Base-by-base conservation (phyloP, 2,797 vertebrate species). In the Alectoris magna region DNA sequence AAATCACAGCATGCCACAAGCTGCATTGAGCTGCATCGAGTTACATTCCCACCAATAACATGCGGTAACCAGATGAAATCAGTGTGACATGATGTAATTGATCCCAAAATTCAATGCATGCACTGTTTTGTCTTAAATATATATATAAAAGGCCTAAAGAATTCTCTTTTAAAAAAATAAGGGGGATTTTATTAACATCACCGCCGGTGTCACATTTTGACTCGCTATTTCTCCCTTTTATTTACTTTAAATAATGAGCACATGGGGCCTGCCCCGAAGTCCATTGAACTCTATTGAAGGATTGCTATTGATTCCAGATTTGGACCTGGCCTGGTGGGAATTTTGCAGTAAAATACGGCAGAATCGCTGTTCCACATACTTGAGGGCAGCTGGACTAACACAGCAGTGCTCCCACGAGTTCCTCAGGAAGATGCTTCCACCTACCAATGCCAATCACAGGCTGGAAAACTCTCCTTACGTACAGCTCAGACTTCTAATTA, bases 21-120 rank as follows among this genome's bases (percentile, higher is more conserved):
- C 95, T 89, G 88, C 55, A 95, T 64, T 88, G 56, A 79, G 88
- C 94, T 93, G 88, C 95, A 82, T 92, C 71, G 55, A 93, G 96
- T 93, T 91, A 53, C 87, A 46, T 68, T 94, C 90, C 77, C 95
- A 90, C 80, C 92, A 95, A 79, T 91, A 96, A 93, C 95, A 96
- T 96, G 95, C 84, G 96, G 94, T 91, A 85, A 94, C 95, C 97
- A 97, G 97, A 97, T 97, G 95, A 95, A 95, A 73, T 75, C 76
- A 76, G 80, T 78, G 87, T 91, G 94, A 94, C 87, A 3, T 84
- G 96, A 92, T 90, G 93, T 86, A 75, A 94, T 60, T 31, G 74
- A 68, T 78, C 69, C 85, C 93, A 44, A 91, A 94, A 95, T 93
- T 84, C 81, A 91, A 71, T 70, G 82, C 89, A 72, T 66, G 80